Conservation (phyloP, 2,888 invertebrate genomes). For the Rhamphomyia laevipes region DNA sequence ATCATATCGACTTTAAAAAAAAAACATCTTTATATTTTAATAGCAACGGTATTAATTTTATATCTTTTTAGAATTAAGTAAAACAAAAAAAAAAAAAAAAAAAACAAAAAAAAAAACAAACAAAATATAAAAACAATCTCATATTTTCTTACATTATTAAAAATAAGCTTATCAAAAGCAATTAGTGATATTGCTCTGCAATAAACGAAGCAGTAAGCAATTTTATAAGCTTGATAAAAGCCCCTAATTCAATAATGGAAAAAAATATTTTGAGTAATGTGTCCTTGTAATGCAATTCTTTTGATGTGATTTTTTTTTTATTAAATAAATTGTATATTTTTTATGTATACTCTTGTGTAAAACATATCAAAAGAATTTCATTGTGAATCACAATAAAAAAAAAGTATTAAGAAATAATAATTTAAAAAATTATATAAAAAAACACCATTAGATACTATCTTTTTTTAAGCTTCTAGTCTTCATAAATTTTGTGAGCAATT, state of each 20-base stretch:
- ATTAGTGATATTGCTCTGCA: neutral
- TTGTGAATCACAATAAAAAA: neutral
- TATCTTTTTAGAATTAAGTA: neutral
- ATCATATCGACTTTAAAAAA: neutral
- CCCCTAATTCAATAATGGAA: neutral
- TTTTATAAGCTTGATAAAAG: neutral
- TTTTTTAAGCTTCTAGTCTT: neutral
- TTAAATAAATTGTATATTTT: neutral
- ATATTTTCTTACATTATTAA: conserved; percentile 1
- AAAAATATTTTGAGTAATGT: neutral
- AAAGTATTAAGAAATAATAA: neutral
- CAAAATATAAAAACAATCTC: neutral
- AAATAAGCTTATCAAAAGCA: conserved; percentile 1
- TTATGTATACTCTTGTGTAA: too few species aligned
- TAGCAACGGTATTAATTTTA: neutral
- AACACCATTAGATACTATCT: neutral
- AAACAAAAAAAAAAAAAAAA: neutral
- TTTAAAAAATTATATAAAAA: neutral
- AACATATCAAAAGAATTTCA: neutral
- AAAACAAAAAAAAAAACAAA: neutral
- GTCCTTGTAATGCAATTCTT: neutral
- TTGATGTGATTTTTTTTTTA: neutral
- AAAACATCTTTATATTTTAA: neutral
- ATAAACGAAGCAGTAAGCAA: neutral
- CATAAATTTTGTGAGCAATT: neutral